phyloP scores from a whole-genome alignment of 2,888 invertebrate genomes.

The Nymphalis urticae region DNA sequence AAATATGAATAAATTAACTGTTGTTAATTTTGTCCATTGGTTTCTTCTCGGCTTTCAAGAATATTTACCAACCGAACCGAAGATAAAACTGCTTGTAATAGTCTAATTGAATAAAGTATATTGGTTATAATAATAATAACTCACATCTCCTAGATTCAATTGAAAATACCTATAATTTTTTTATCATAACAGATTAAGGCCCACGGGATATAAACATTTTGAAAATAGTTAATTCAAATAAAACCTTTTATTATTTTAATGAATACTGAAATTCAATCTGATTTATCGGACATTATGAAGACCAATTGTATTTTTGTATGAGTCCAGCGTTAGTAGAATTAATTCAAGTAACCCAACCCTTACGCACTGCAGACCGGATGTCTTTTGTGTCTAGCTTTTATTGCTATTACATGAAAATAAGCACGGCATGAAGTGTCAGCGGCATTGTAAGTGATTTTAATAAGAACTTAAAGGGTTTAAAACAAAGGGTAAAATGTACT shows the following conservation, averaged over 20 bases:
- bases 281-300: background rate
- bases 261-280: background rate
- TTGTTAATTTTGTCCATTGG: too few relatives aligned
- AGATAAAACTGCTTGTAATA: too few relatives aligned
- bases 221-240: too few relatives aligned
- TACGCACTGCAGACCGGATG: constrained; percentile 32
- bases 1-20: too few relatives aligned
- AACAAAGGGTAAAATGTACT: constrained; percentile 12
- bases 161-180: too few relatives aligned
- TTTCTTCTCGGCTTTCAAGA: too few relatives aligned
- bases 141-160: too few relatives aligned
- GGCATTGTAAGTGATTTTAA: constrained; percentile 14
- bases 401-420: constrained; percentile 21
- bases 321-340: constrained; percentile 10
- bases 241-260: background rate
- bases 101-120: too few relatives aligned
- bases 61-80: too few relatives aligned
- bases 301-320: background rate
- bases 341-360: constrained; percentile 19
- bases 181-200: too few relatives aligned
- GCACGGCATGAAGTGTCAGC: constrained; percentile 23
- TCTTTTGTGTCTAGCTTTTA: constrained; percentile 32
- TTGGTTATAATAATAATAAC: too few relatives aligned
- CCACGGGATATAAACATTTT: too few relatives aligned
- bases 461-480: constrained; percentile 19